Conservation (phyloP, 1,140 invertebrate species). For the Stegodyphus dumicola region DNA sequence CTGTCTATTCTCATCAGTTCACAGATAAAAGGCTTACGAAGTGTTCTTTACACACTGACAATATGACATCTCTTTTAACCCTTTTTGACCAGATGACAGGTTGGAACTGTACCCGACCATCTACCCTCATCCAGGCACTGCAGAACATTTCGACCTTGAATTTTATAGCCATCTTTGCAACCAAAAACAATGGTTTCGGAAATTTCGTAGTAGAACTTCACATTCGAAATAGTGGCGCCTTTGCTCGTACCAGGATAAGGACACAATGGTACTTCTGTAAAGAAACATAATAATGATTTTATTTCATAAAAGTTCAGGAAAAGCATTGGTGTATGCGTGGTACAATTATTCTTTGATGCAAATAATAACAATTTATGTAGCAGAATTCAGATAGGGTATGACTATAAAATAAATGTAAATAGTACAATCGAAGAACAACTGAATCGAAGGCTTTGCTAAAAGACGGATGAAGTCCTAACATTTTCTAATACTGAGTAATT, state of each 20-base stretch:
- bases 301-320: neutral
- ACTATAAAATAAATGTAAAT: no score
- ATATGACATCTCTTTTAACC: neutral
- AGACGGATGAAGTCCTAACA: no score
- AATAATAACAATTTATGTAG: no score
- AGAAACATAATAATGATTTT: neutral
- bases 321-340: no score
- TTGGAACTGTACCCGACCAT: slow-evolving; percentile 85
- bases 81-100: slow-evolving; percentile 65
- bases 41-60: no score
- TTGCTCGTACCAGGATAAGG: slow-evolving; percentile 87
- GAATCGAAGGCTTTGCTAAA: no score
- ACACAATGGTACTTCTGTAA: slow-evolving; percentile 72
- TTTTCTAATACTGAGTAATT: no score
- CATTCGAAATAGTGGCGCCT: slow-evolving; percentile 79
- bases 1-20: no score
- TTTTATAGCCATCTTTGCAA: slow-evolving; percentile 79
- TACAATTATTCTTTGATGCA: no score
- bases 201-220: slow-evolving; percentile 87
- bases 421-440: no score
- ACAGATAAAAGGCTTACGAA: no score
- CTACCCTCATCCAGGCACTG: slow-evolving; percentile 83
- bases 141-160: slow-evolving; percentile 80
- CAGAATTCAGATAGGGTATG: no score
- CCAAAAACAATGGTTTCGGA: slow-evolving; percentile 87